Evolutionary conservation across 2,113 vertebrate genomes (phyloP).

Genomic region (Rallus limicola): DNA sequence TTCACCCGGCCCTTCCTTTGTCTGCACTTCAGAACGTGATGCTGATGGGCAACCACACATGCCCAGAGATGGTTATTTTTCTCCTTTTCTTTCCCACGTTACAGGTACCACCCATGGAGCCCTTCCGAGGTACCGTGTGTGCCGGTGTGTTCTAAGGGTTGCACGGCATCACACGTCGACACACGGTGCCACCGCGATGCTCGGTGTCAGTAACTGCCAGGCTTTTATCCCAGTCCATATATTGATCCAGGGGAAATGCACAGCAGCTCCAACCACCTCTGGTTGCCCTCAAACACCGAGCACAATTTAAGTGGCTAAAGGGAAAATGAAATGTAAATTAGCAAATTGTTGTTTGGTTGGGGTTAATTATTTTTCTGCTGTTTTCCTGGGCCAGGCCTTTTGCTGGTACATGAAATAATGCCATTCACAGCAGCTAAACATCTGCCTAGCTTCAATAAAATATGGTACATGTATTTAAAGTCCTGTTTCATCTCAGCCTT

Average conservation of each 20-base stretch:
- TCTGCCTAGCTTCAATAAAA: background rate
- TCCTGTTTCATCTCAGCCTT: background rate
- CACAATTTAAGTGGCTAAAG: background rate
- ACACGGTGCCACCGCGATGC: background rate
- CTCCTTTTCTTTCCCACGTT: accelerated
- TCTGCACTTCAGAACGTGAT: background rate
- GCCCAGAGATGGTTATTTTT: accelerated
- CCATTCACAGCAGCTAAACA: background rate
- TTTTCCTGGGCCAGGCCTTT: background rate
- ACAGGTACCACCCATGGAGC: background rate
- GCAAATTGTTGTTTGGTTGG: background rate
- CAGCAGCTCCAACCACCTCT: background rate
- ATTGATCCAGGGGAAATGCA: background rate
- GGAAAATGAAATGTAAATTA: background rate
- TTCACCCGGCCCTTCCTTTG: background rate
- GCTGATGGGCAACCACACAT: background rate
- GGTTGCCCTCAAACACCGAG: background rate
- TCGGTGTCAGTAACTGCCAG: background rate
- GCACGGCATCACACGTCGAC: background rate
- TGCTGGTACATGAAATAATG: background rate
- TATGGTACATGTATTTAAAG: background rate
- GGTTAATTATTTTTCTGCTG: background rate
- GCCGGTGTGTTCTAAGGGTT: background rate
- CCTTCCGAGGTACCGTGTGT: background rate
- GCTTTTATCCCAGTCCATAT: background rate